These are phyloP conservation scores for Coregonus sp. DNA, from an alignment of 2,797 vertebrate genomes.

Conservation along the genomic window DNA sequence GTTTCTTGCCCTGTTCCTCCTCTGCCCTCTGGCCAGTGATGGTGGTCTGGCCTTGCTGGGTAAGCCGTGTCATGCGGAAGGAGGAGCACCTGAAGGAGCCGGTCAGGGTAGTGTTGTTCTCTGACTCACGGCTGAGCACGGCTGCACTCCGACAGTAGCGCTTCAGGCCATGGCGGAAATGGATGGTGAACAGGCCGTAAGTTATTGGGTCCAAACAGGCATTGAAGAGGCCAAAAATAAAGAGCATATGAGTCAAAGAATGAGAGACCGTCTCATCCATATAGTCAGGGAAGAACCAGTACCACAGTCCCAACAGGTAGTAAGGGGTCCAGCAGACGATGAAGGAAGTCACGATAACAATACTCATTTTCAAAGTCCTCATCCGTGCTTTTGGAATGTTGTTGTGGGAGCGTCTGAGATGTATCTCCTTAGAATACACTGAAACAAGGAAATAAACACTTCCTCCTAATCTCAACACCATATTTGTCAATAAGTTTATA, in stretches of 20 bases:
- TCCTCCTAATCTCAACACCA: neutral
- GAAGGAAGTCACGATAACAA: constrained; percentile 89
- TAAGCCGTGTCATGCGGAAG: constrained; percentile 64
- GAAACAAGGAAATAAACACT: constrained; percentile 28
- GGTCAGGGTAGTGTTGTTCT: constrained; percentile 69
- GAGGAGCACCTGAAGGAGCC: constrained; percentile 61
- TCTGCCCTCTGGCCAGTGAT: constrained; percentile 33
- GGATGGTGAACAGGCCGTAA: constrained; percentile 82
- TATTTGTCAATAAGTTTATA: too few species aligned
- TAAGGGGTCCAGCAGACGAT: constrained; percentile 95
- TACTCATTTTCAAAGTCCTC: constrained; percentile 89
- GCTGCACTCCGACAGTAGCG: constrained; percentile 51
- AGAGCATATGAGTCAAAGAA: constrained; percentile 87
- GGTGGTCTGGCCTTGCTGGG: constrained; percentile 38
- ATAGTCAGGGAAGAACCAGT: constrained; percentile 88
- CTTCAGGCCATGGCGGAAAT: constrained; percentile 70
- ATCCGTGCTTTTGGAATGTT: constrained; percentile 90
- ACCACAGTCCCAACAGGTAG: constrained; percentile 92
- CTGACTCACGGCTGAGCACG: constrained; percentile 51
- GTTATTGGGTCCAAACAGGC: constrained; percentile 91
- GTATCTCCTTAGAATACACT: constrained; percentile 77
- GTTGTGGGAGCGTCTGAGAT: constrained; percentile 85
- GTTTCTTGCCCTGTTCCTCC: constrained; percentile 31
- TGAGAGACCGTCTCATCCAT: constrained; percentile 84
- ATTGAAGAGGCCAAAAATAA: constrained; percentile 90